Percentiles rank a stretch among this genome's conserved stretches.
These are phyloP conservation scores for Grantiella picta DNA, from an alignment of 2,113 vertebrate species.

Conservation along the genomic window DNA sequence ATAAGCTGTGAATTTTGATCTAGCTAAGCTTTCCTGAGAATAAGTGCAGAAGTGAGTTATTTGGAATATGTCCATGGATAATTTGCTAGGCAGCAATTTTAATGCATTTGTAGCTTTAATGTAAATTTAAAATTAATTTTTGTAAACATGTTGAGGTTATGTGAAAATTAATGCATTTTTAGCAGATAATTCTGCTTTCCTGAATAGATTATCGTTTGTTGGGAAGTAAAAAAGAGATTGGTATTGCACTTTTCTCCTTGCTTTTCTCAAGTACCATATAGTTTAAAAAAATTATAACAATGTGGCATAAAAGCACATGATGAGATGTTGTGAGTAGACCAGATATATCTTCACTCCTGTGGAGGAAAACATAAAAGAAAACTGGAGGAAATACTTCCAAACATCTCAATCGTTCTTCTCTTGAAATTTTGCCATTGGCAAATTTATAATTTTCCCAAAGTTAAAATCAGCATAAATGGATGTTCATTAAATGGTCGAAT, in stretches of 20 bases:
- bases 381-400: neutral
- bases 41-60: neutral
- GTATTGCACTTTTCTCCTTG: neutral
- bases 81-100: constrained; percentile 40
- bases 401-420: neutral
- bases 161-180: constrained; percentile 49
- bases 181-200: neutral
- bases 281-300: neutral
- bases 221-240: neutral
- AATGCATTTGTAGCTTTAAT: constrained; percentile 20
- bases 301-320: neutral
- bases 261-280: neutral
- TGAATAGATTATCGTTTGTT: neutral
- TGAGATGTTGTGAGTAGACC: neutral
- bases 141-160: constrained; percentile 33
- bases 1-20: constrained; percentile 2
- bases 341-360: neutral
- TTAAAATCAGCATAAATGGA: neutral
- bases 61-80: constrained; percentile 29
- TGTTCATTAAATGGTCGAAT: neutral
- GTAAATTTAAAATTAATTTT: constrained; percentile 48
- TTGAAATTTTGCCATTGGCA: neutral
- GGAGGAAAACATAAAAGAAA: neutral
- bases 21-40: neutral
- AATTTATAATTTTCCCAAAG: neutral